Conservation (phyloP, 2,113 vertebrate species). For the Marmota monax region DNA sequence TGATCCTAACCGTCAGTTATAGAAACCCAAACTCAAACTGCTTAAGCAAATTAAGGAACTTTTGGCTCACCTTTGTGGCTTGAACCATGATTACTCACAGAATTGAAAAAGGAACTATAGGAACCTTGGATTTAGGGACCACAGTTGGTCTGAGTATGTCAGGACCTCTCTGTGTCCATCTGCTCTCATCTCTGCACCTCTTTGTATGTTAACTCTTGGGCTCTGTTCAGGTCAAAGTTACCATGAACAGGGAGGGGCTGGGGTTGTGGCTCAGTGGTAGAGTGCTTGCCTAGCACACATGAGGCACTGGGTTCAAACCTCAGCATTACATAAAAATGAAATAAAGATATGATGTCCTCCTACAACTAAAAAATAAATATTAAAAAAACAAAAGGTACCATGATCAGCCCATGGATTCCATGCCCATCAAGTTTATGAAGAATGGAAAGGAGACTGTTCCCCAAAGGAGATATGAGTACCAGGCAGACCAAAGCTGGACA, state of each 20-base stretch:
- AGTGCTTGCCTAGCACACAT: too few relatives aligned
- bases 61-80: background rate
- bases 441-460: background rate
- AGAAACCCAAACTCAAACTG: background rate
- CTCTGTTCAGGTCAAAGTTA: background rate
- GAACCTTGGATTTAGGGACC: background rate
- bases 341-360: too few relatives aligned
- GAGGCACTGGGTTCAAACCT: too few relatives aligned
- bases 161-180: background rate
- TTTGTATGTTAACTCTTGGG: background rate
- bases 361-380: too few relatives aligned
- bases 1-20: background rate
- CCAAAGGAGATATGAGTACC: background rate
- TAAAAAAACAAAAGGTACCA: too few relatives aligned
- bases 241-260: background rate
- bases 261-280: too few relatives aligned
- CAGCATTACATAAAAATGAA: too few relatives aligned
- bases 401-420: background rate
- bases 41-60: background rate
- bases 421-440: background rate
- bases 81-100: background rate
- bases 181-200: background rate
- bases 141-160: background rate
- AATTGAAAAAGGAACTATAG: background rate
- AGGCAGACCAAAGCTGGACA: background rate